Conservation (phyloP, 2,888 invertebrate species). For the Sarcophaga subvicina region DNA sequence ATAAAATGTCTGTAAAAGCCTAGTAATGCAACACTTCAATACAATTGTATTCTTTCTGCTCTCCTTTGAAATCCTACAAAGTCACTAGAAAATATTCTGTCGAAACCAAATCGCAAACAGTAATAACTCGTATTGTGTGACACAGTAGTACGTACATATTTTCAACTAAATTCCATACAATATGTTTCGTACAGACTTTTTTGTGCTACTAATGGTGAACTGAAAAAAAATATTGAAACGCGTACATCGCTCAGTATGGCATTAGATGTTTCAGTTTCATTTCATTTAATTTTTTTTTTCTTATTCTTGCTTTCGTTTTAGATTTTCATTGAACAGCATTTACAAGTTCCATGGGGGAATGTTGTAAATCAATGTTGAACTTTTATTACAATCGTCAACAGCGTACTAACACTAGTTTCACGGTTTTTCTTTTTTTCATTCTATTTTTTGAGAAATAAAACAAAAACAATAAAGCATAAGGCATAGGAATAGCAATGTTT, state of each 20-base stretch:
- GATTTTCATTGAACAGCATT: slow-evolving; percentile 64
- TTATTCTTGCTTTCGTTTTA: slow-evolving; percentile 9
- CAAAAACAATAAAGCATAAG: neutral
- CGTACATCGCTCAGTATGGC: neutral
- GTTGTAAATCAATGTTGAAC: slow-evolving; percentile 72
- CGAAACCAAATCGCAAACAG: neutral
- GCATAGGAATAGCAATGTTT: neutral
- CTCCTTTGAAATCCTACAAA: neutral
- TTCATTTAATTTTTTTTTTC: slow-evolving; percentile 24
- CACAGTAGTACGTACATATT: neutral
- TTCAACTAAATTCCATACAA: slow-evolving; percentile 29
- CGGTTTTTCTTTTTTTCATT: neutral
- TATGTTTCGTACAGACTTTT: slow-evolving; percentile 52
- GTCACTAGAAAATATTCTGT: neutral
- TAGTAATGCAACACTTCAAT: neutral
- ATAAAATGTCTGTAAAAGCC: slow-evolving; percentile 15
- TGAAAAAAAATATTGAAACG: slow-evolving; percentile 11
- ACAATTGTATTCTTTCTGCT: neutral
- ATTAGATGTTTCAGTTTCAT: slow-evolving; percentile 27
- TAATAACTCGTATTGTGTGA: neutral
- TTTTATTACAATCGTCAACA: slow-evolving; percentile 71
- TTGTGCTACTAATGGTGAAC: neutral
- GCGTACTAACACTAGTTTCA: slow-evolving; percentile 41
- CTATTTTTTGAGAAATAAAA: slow-evolving; percentile 7
- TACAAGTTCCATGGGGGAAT: slow-evolving; percentile 70